Base-by-base conservation (phyloP, 2,888 invertebrate genomes). In the Drosophila neutralis region DNA sequence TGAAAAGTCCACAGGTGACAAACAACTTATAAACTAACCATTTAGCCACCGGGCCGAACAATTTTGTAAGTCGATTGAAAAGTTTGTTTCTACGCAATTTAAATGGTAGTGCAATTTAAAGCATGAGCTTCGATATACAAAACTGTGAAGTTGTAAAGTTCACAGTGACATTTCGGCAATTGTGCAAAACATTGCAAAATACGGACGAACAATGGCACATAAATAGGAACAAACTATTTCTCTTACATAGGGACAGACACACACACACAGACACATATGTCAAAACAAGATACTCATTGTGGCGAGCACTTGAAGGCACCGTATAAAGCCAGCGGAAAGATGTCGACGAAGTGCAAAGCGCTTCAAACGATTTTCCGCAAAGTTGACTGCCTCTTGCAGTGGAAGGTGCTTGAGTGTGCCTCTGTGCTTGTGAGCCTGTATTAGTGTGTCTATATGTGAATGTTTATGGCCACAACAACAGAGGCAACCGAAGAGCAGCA, bases 351-450 rank as follows among this genome's bases (percentile, higher is more conserved):
- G 88, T 87, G 88, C 82, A 87, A 87, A 88, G 87, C 85, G 88
- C 80, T 87, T 87, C 87, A 88, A 87, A 88, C 87, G 88, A 87
- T 87, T 87, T 87, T 87, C 87, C 88, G 89, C 87, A 85, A 87
- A 87, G 87, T 88, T 87, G 85, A 83, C 89, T 87, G 85, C 86
- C 76, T 87, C 75, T 77, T 87, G 89, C 86, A 90, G 78, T 86
- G 90, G 90, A 86, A 86, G 85, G 85, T 86, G 85, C 86, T 76
- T 59, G 70, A 72, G 80, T 80, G 79, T 78, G 71, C 72, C 65
- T 56, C 80, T 79, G 79, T 72, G 71, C 68, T 51, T 52, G 56
- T 69, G 67, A 54, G 59, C 57, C 78, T 59, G 45, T 69, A 57
- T 69, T 53, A 52, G 59, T 78, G 67, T 60, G 62, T 80, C 52